These are phyloP conservation scores for Leptobrachium ailaonicum DNA, from an alignment of 2,113 vertebrate genomes.

Conservation along the genomic window DNA sequence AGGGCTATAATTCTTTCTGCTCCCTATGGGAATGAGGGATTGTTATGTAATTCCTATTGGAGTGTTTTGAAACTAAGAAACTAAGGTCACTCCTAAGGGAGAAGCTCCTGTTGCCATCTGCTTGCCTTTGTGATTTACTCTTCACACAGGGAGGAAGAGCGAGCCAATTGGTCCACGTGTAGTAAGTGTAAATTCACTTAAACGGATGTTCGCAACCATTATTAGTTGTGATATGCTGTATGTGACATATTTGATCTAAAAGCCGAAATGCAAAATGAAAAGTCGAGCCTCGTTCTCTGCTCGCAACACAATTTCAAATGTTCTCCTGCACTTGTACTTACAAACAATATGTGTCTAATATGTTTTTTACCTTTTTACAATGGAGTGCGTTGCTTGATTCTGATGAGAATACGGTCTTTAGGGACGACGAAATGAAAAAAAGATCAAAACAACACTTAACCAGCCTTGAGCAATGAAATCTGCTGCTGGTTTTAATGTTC, in stretches of 20 bases:
- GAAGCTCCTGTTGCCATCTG: constrained; percentile 29
- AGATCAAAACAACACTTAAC: constrained; percentile 8
- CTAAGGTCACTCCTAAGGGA: not conserved
- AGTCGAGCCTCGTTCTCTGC: too few species aligned
- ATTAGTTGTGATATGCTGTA: too few species aligned
- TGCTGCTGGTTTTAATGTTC: not conserved
- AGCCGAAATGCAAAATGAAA: too few species aligned
- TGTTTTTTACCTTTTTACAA: not conserved
- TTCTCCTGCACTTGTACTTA: too few species aligned
- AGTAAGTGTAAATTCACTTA: too few species aligned
- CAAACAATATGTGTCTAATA: too few species aligned
- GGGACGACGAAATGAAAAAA: not conserved
- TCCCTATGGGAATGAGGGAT: constrained; percentile 23
- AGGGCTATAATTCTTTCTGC: constrained; percentile 32
- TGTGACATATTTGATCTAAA: too few species aligned
- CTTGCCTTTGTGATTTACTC: constrained; percentile 39
- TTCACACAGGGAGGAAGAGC: constrained; percentile 6
- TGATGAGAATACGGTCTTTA: constrained; percentile 2
- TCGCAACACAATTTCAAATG: too few species aligned
- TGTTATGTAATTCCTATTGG: constrained; percentile 28
- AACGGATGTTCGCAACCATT: too few species aligned
- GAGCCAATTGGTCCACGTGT: too few species aligned
- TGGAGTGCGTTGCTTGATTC: not conserved
- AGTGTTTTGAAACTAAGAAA: not conserved
- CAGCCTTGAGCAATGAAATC: not conserved